phyloP scores from a whole-genome alignment of 2,113 vertebrate species.

The Cyanoderma ruficeps region DNA sequence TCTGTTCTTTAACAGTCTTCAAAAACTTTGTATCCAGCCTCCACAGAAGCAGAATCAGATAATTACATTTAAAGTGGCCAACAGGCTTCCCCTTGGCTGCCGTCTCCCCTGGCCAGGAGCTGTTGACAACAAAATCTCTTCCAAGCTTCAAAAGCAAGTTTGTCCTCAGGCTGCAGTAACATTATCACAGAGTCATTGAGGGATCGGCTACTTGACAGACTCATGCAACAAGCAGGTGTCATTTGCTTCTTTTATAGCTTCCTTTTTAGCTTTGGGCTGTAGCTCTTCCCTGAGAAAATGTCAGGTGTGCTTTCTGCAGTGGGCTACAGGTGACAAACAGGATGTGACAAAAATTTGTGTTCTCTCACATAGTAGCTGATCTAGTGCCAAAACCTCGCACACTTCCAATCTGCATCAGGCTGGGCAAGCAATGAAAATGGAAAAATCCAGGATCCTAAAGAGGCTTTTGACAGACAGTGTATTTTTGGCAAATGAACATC shows the following conservation, averaged over 20 bases:
- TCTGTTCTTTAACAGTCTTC: not conserved
- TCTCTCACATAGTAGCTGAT: not conserved
- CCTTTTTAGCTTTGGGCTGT: not conserved
- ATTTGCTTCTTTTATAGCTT: not conserved
- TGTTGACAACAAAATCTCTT: not conserved
- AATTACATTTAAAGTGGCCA: not conserved
- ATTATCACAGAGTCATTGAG: not conserved
- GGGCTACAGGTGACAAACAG: not conserved
- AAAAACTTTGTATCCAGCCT: not conserved
- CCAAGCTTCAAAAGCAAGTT: not conserved
- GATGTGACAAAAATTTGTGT: not conserved
- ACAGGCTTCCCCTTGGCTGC: not conserved
- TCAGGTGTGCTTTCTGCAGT: not conserved
- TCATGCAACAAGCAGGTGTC: not conserved
- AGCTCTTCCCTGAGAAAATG: not conserved
- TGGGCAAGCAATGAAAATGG: not conserved
- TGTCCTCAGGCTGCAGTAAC: not conserved
- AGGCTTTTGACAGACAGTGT: not conserved
- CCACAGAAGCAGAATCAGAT: not conserved
- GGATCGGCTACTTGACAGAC: not conserved
- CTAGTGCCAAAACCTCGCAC: not conserved
- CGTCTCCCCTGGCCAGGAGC: not conserved
- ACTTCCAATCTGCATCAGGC: not conserved
- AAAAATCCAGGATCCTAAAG: not conserved
- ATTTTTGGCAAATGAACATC: constrained; percentile 21